Conservation (phyloP, 2,113 vertebrate genomes). For the Sterrhoptilus dennistouni region DNA sequence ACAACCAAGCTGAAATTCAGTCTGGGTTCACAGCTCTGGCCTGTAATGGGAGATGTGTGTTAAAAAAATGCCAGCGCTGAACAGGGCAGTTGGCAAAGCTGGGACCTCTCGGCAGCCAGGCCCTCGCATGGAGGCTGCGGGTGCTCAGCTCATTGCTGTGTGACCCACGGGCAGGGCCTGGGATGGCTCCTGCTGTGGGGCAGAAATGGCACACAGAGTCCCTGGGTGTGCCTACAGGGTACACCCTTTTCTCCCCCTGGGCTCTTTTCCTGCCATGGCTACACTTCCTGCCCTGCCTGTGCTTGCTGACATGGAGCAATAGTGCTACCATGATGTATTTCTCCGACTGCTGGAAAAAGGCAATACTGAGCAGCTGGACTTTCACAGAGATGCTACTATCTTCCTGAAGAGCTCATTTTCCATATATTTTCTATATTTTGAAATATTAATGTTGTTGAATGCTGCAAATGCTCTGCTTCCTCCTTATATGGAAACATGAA, state of each 20-base stretch:
- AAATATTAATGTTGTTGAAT: background rate
- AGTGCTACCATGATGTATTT: rapidly evolving
- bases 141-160: background rate
- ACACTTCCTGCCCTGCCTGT: rapidly evolving
- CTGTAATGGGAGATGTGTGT: background rate
- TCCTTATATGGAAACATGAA: background rate
- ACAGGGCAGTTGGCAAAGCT: background rate
- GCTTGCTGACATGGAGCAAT: rapidly evolving
- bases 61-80: rapidly evolving
- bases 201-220: background rate
- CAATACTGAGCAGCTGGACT: background rate
- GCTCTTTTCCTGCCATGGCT: background rate
- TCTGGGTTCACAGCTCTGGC: background rate
- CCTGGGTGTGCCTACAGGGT: rapidly evolving
- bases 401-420: background rate
- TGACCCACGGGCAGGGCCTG: rapidly evolving
- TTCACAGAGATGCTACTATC: background rate
- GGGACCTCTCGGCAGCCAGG: rapidly evolving
- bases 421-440: background rate
- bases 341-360: background rate
- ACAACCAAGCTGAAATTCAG: background rate
- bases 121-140: rapidly evolving
- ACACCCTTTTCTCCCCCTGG: background rate
- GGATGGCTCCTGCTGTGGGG: background rate
- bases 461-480: background rate